These are phyloP conservation scores for Malurus alboscapulatus DNA, from an alignment of 2,113 vertebrate genomes.

Conservation along the genomic window DNA sequence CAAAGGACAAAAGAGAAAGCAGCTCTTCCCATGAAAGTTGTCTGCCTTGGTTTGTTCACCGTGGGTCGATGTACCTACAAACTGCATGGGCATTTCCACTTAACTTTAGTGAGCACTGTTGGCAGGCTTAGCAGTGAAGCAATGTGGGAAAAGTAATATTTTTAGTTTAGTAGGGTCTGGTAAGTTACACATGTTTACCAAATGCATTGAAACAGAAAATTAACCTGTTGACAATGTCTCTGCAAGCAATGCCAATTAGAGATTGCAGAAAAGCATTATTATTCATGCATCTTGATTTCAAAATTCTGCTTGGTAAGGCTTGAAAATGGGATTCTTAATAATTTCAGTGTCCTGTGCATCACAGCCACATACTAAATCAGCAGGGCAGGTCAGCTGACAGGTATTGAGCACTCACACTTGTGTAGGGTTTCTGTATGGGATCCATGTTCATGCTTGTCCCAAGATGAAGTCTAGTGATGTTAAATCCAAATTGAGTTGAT, in stretches of 20 bases:
- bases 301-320: neutral
- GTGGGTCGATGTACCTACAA: neutral
- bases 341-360: neutral
- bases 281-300: neutral
- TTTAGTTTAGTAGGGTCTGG: neutral
- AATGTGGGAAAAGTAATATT: neutral
- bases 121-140: neutral
- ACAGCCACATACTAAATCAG: neutral
- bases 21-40: neutral
- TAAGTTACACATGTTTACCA: neutral
- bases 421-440: neutral
- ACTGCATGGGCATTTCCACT: neutral
- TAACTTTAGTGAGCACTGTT: neutral
- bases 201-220: neutral
- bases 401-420: neutral
- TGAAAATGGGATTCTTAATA: neutral
- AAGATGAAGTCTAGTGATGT: neutral
- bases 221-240: neutral
- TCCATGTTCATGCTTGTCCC: neutral
- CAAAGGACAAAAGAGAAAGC: neutral
- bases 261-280: neutral
- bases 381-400: neutral
- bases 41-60: neutral
- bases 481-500: neutral
- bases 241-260: neutral